Evolutionary conservation across 2,888 invertebrate genomes (phyloP).

Genomic region (Galerucella nymphaeae): DNA sequence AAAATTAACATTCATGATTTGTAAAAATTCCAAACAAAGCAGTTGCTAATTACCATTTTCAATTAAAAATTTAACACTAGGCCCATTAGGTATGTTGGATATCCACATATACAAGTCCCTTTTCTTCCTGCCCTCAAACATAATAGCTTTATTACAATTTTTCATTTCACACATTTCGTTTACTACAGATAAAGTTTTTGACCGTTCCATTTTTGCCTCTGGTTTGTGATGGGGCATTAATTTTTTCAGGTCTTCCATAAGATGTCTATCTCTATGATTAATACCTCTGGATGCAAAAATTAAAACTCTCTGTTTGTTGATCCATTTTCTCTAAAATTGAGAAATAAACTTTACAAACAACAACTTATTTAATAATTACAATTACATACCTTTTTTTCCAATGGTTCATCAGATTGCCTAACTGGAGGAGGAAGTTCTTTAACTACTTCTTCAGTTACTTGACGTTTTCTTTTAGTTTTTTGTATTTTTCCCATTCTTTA

Average conservation of each 20-base stretch:
- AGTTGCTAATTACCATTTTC: conserved; percentile 81
- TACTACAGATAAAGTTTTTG: conserved; percentile 86
- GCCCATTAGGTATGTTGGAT: conserved; percentile 87
- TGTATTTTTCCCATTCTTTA: conserved; percentile 44
- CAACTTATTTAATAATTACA: conserved; percentile 43
- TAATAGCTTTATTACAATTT: conserved; percentile 94
- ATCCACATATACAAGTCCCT: conserved; percentile 96
- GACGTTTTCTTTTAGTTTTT: conserved; percentile 47
- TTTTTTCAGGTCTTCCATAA: conserved; percentile 93
- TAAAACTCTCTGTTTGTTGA: conserved; percentile 91
- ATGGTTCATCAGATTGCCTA: conserved; percentile 78
- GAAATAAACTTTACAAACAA: neutral
- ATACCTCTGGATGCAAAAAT: conserved; percentile 97
- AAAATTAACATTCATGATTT: conserved; percentile 48
- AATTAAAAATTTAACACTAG: conserved; percentile 93
- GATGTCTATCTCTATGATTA: conserved; percentile 89
- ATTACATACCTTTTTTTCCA: conserved; percentile 75
- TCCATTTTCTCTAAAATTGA: conserved; percentile 84
- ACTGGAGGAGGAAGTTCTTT: conserved; percentile 67
- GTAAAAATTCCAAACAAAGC: neutral
- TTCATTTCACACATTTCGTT: conserved; percentile 98
- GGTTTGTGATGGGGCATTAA: conserved; percentile 94
- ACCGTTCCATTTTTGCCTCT: conserved; percentile 94
- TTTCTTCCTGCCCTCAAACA: conserved; percentile 94
- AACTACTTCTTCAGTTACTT: conserved; percentile 21